Evolutionary conservation across 2,888 invertebrate genomes (phyloP).

Genomic region (Teleogryllus oceanicus): DNA sequence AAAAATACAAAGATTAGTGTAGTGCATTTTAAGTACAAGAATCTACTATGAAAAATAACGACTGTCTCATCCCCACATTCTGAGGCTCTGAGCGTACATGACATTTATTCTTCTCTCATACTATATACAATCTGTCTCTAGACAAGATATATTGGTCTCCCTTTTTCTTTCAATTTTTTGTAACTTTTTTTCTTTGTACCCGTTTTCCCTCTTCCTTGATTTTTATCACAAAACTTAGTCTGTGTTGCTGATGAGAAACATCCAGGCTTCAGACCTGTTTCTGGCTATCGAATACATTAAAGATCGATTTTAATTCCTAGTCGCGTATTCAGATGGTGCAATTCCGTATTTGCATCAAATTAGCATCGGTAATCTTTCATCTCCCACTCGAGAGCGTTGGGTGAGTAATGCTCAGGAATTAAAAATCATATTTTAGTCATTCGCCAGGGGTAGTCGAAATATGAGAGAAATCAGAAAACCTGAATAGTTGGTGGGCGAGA

Average conservation of each 20-base stretch:
- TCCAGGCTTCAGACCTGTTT: neutral
- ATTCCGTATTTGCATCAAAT: conserved; percentile 10
- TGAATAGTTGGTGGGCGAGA: too few species aligned
- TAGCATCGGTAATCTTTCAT: conserved; percentile 9
- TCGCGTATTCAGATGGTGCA: conserved; percentile 2
- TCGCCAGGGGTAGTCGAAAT: neutral
- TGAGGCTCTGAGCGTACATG: neutral
- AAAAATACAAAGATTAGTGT: too few species aligned
- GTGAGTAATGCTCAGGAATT: neutral
- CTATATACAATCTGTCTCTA: neutral
- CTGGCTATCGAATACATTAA: conserved; percentile 18
- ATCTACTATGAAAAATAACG: too few species aligned
- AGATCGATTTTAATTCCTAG: neutral
- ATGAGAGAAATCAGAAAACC: neutral
- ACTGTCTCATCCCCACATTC: neutral
- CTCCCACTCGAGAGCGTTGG: neutral
- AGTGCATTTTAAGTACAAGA: too few species aligned
- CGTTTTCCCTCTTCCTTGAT: conserved; percentile 18
- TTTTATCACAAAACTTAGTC: conserved; percentile 6
- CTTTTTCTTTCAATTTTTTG: neutral
- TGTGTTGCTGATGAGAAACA: neutral
- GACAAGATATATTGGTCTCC: neutral
- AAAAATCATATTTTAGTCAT: neutral
- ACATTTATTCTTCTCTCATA: neutral
- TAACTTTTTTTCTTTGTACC: neutral